Base-by-base conservation (phyloP, 1,140 invertebrate species). In the Panonychus citri region DNA sequence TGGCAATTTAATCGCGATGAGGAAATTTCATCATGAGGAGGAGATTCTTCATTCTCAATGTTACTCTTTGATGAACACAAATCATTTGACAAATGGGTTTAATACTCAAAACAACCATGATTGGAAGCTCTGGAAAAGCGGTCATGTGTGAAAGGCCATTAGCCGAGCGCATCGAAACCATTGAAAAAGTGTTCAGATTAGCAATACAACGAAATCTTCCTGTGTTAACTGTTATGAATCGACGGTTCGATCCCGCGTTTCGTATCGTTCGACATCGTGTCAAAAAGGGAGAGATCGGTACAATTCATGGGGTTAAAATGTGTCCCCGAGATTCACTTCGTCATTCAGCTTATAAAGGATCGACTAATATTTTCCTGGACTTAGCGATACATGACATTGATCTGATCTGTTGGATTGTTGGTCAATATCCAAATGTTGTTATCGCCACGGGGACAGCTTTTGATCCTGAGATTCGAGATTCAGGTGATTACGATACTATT, bases 121-220 rank as follows among this genome's bases (percentile, higher is more conserved):
- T n/a, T n/a, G n/a, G n/a, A n/a, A 62, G 71, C 12, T 69, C 72
- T 39, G 75, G 76, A 59, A 70, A 69, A 62, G 74, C 76, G 10
- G 77, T 82, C 0, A 79, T 81, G 62, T 80, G 78, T 63, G 80
- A 82, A n/a, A 82, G 82, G 63, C 81, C 81, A 1, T 73, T 82
- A 21, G 77, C 78, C 17, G 69, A 78, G 46, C 67, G 73, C 53
- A 64, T 71, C 1, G 66, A 71, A 28, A 68, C 72, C 1, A 75
- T 75, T 0, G 66, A 66, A 28, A 72, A 72, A 34, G 79, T 77
- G 60, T 81, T 79, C 60, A 69, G 77, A 15, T 62, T 72, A 0
- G 78, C 79, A 0, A 70, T 71, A 51, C 68, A 74, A 53, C 68
- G 71, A 25, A 70, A 73, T 3, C 73, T 71, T 42, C 70, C 75